A percentile compares a stretch with the other conserved stretches of the same genome.
Conservation (phyloP, 2,888 invertebrate genomes). For the Sphaeridia pumilis region DNA sequence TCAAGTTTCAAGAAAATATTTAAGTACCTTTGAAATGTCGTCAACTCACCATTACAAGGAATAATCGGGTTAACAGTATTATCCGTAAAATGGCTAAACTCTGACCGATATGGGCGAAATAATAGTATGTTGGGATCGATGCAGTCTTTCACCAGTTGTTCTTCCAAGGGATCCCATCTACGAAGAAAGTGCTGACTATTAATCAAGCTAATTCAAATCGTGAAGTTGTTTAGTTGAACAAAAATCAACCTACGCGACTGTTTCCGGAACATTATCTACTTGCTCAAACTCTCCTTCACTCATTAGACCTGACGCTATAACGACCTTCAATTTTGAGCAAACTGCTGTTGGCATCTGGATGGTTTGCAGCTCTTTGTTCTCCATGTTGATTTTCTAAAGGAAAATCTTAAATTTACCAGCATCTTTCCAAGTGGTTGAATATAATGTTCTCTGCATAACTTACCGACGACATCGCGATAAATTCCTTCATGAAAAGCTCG, state of each 20-base stretch:
- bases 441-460: constrained; percentile 12
- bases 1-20: too few relatives aligned
- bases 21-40: too few relatives aligned
- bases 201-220: too few relatives aligned
- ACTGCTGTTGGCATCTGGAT: constrained; percentile 23
- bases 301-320: too few relatives aligned
- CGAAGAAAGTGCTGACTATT: background rate
- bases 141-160: constrained; percentile 24
- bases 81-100: constrained; percentile 38
- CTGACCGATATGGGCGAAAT: constrained; percentile 32
- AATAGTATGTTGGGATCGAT: constrained; percentile 20
- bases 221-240: too few relatives aligned
- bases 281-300: too few relatives aligned
- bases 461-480: constrained; percentile 21
- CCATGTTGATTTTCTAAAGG: too few relatives aligned
- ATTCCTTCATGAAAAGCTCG: constrained; percentile 27
- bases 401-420: too few relatives aligned
- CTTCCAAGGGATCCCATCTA: constrained; percentile 27
- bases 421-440: too few relatives aligned
- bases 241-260: too few relatives aligned
- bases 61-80: constrained; percentile 26
- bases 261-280: too few relatives aligned
- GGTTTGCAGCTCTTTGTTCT: too few relatives aligned
- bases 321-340: constrained; percentile 20
- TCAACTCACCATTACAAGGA: constrained; percentile 33